Conservation (phyloP, 2,113 vertebrate species). For the Reinhardtius hippoglossoides region DNA sequence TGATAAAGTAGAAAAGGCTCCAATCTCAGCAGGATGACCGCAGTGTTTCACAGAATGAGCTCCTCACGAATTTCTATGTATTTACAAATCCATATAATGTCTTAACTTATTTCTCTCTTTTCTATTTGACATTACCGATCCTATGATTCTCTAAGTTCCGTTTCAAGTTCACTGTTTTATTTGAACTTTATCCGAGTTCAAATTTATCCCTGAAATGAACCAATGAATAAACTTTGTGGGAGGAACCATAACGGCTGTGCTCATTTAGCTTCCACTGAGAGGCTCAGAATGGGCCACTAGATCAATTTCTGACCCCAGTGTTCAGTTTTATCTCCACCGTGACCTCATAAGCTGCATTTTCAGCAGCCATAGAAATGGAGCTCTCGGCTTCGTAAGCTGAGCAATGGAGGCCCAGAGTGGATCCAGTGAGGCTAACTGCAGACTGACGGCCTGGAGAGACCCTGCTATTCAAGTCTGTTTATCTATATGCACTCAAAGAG, state of each 20-base stretch:
- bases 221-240: not conserved
- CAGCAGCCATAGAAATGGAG: conserved; percentile 34
- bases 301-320: conserved; percentile 17
- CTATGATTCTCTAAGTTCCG: too few relatives aligned
- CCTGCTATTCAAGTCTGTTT: conserved; percentile 63
- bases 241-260: not conserved
- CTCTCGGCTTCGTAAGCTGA: conserved; percentile 30
- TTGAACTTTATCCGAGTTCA: too few relatives aligned
- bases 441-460: conserved; percentile 72
- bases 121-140: not conserved
- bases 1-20: not conserved
- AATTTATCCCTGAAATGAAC: not conserved
- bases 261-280: not conserved
- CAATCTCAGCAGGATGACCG: too few relatives aligned
- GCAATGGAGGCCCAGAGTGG: conserved; percentile 49
- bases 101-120: not conserved
- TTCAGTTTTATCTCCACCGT: conserved; percentile 15
- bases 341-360: conserved; percentile 29
- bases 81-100: too few relatives aligned
- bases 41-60: not conserved
- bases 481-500: conserved; percentile 65
- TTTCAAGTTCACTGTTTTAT: too few relatives aligned
- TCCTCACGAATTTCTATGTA: not conserved
- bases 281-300: not conserved
- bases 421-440: conserved; percentile 64